Base-by-base conservation (phyloP, 2,797 vertebrate genomes). In the Coilia nasus region DNA sequence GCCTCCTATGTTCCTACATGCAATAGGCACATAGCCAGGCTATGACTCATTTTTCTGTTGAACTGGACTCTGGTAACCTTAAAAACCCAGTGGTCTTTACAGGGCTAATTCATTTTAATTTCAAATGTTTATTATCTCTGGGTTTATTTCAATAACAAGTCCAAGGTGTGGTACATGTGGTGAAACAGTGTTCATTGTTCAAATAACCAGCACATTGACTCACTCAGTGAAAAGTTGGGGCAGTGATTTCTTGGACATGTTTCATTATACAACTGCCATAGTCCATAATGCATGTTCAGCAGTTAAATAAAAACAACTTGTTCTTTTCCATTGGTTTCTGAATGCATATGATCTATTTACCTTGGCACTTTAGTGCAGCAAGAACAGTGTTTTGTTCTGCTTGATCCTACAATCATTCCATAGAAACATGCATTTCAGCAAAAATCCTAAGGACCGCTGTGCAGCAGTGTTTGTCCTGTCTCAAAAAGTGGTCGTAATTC, bases 321-420 rank as follows among this genome's bases (percentile, higher is more conserved):
- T 75, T 78, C 71, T 75, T 15, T 35, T 35, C 67, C 41, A 41
- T 78, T 64, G n/a, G n/a, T 64, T 44, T 78, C 31, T 78, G 71
- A 78, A 21, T 75, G 28, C 7, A 75, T 75, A n/a, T 28, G 62
- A 67, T 67, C 23, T 0, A 28, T 67, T 67, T 67, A 67, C 50
- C 50, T 14, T 54, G 50, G 50, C 50, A 54, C 50, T 54, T 54
- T 1, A 54, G 50, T 54, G 50, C 50, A 60, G 57, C 2, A 28
- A 25, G 23, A 28, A 67, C 12, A 28, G 31, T 28, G 25, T 28
- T 14, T 67, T 67, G 62, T 31, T 71, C 67, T 3, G 6, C 14
- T 15, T 71, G 67, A 17, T 71, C 67, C 28, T 6, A 35, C 14
- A 71, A 19, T 67, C 64, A 67, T 35, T 71, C 28, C 35, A 62